Evolutionary conservation across 2,797 vertebrate genomes (phyloP).

Genomic region (Macropus fuliginosus): DNA sequence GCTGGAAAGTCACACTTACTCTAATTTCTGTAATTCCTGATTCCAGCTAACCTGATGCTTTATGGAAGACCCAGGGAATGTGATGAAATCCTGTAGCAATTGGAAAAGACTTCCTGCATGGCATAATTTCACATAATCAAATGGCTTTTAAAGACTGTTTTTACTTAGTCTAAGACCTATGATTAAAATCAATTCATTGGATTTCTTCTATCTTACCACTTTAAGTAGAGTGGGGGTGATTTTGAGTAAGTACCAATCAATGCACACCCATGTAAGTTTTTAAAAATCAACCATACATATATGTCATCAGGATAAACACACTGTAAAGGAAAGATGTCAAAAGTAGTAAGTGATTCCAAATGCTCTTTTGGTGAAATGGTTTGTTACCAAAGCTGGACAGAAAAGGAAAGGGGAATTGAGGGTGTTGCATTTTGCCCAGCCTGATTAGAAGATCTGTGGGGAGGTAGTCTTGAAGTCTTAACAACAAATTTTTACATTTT

Average conservation of each 20-base stretch:
- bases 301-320: neutral
- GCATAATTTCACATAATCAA: neutral
- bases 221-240: neutral
- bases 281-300: neutral
- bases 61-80: neutral
- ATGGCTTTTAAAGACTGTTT: neutral
- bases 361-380: neutral
- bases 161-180: neutral
- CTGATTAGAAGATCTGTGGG: constrained; percentile 10
- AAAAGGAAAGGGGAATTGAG: neutral
- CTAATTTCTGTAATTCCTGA: neutral
- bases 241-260: neutral
- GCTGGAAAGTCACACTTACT: neutral
- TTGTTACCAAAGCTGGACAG: neutral
- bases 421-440: neutral
- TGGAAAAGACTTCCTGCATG: neutral
- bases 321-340: neutral
- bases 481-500: constrained; percentile 6
- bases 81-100: neutral
- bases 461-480: neutral
- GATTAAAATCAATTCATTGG: neutral
- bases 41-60: neutral
- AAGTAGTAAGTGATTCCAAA: constrained; percentile 17
- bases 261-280: neutral
- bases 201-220: neutral